phyloP scores from a whole-genome alignment of 2,888 invertebrate species.

The Agonopterix arenella region DNA sequence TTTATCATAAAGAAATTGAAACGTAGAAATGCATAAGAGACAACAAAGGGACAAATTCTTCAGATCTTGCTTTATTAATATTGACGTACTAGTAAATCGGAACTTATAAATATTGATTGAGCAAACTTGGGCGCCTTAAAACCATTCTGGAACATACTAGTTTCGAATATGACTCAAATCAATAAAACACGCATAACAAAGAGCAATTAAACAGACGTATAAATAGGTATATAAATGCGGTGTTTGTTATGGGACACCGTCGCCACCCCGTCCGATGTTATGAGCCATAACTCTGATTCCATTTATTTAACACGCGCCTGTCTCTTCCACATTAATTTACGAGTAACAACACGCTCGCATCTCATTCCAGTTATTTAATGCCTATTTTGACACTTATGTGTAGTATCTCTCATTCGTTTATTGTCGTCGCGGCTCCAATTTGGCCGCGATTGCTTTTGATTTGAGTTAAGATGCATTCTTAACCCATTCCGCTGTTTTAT shows the following conservation, averaged over 20 bases:
- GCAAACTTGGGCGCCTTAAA: too few species aligned
- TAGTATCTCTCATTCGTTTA: slow-evolving; percentile 52
- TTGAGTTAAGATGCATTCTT: slow-evolving; percentile 33
- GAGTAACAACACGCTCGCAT: slow-evolving; percentile 61
- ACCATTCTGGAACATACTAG: neutral
- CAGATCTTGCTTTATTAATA: too few species aligned
- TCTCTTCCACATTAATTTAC: slow-evolving; percentile 68
- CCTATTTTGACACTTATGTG: slow-evolving; percentile 66
- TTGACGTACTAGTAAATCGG: too few species aligned
- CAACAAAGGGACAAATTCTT: too few species aligned
- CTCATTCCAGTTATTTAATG: slow-evolving; percentile 67
- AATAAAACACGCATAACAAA: slow-evolving; percentile 22
- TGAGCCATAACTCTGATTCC: slow-evolving; percentile 71
- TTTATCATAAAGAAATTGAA: too few species aligned
- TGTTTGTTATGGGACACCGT: slow-evolving; percentile 44
- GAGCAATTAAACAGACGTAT: slow-evolving; percentile 20
- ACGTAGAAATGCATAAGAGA: too few species aligned
- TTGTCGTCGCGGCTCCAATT: slow-evolving; percentile 52
- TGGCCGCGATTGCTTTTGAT: slow-evolving; percentile 50
- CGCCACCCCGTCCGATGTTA: slow-evolving; percentile 51
- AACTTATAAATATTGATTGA: too few species aligned
- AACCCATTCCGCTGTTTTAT: slow-evolving; percentile 22
- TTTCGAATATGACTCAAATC: slow-evolving; percentile 12
- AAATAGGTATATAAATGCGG: slow-evolving; percentile 36
- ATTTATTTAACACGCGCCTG: slow-evolving; percentile 57